Evolutionary conservation across 92 coral and sea anemone genomes (phyloP).

Genomic region (Phenganax marumi): DNA sequence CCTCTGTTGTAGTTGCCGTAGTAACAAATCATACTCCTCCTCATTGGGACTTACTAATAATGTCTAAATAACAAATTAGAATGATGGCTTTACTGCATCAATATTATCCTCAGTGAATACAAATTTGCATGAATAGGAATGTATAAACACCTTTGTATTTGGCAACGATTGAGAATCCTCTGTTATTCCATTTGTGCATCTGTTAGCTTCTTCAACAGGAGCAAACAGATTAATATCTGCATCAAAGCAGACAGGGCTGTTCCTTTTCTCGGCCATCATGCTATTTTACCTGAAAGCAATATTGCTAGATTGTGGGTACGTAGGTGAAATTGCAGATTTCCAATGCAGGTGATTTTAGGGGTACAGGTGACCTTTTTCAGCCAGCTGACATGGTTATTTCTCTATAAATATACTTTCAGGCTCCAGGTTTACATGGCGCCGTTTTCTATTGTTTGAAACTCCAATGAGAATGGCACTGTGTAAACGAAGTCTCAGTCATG

Average conservation of each 20-base stretch:
- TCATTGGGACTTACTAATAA: slow-evolving; percentile 85
- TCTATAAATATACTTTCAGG: too few relatives aligned
- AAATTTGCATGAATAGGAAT: not conserved
- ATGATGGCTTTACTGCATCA: not conserved
- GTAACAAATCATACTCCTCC: slow-evolving; percentile 76
- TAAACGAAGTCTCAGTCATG: too few relatives aligned
- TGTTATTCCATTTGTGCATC: slow-evolving; percentile 57
- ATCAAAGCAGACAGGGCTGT: slow-evolving; percentile 44
- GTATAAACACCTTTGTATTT: slow-evolving; percentile 25
- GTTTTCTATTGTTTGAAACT: too few relatives aligned
- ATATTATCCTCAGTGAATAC: not conserved
- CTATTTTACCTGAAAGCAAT: not conserved
- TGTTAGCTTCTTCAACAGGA: slow-evolving; percentile 67
- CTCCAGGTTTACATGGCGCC: too few relatives aligned
- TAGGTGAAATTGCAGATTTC: not conserved
- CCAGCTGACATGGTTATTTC: too few relatives aligned
- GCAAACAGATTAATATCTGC: slow-evolving; percentile 83
- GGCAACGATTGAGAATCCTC: not conserved
- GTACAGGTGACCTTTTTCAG: too few relatives aligned
- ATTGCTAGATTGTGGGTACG: not conserved
- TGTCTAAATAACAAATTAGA: slow-evolving; percentile 42
- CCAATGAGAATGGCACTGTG: too few relatives aligned
- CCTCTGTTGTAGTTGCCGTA: slow-evolving; percentile 69
- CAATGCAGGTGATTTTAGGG: too few relatives aligned
- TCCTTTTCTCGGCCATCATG: not conserved